Evolutionary conservation across 1,140 invertebrate genomes (phyloP).

Genomic region (Eueides isabella): DNA sequence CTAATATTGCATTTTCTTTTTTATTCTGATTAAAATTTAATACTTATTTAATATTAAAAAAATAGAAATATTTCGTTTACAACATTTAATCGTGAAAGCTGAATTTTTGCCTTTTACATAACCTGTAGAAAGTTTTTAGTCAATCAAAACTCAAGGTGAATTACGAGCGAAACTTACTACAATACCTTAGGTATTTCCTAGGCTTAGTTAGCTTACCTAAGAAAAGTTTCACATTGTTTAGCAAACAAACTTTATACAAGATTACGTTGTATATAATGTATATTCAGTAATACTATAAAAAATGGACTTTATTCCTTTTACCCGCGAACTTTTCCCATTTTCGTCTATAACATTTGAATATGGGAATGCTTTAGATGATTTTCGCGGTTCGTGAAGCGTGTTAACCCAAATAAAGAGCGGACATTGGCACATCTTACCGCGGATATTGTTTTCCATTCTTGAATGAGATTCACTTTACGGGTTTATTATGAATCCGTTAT

Average conservation of each 20-base stretch:
- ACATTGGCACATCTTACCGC: slow-evolving; percentile 37
- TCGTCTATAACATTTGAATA: slow-evolving; percentile 41
- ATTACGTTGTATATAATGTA: slow-evolving; percentile 3
- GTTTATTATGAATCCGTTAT: slow-evolving; percentile 8
- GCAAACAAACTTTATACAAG: neutral
- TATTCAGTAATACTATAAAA: slow-evolving; percentile 5
- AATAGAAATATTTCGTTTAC: too few species aligned
- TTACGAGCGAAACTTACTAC: neutral
- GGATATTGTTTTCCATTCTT: slow-evolving; percentile 37
- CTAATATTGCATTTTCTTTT: neutral
- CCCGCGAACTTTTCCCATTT: slow-evolving; percentile 39
- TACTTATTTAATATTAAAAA: too few species aligned
- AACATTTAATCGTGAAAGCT: too few species aligned
- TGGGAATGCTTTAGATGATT: slow-evolving; percentile 41
- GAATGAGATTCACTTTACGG: neutral
- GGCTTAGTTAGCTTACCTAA: neutral
- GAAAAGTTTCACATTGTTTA: neutral
- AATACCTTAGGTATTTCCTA: neutral
- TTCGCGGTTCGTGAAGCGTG: slow-evolving; percentile 42
- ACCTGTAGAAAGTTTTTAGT: neutral
- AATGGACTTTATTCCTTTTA: slow-evolving; percentile 17
- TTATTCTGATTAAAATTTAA: too few species aligned
- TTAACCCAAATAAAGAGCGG: slow-evolving; percentile 41
- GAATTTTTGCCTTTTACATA: neutral
- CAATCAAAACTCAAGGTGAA: neutral